phyloP scores from a whole-genome alignment of 2,113 vertebrate species.

The Azemiops feae region DNA sequence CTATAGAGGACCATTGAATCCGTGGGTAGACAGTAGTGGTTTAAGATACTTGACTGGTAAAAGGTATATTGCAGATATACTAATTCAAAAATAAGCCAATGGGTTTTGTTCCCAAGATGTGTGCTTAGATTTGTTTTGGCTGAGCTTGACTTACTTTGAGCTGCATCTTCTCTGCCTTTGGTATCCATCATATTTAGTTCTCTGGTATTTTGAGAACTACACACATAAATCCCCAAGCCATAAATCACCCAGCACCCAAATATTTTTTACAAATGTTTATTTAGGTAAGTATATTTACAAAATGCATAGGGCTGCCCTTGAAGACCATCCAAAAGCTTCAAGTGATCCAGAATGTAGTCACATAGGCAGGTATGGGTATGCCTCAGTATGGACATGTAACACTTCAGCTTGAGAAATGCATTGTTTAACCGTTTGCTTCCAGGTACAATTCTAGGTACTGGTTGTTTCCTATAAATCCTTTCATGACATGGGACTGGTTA shows the following conservation, averaged over 20 bases:
- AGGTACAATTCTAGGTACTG: neutral
- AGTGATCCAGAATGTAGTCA: neutral
- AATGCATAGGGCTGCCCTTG: neutral
- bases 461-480: neutral
- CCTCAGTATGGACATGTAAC: neutral
- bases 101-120: neutral
- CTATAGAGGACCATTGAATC: neutral
- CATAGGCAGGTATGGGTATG: neutral
- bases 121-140: neutral
- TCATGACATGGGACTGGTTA: neutral
- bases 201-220: neutral
- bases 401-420: neutral
- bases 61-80: neutral
- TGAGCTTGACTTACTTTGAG: neutral
- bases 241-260: neutral
- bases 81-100: neutral
- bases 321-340: neutral
- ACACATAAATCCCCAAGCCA: neutral
- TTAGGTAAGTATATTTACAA: no score
- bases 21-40: neutral
- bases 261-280: no score
- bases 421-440: neutral
- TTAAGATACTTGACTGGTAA: neutral
- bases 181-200: no score
- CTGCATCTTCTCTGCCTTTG: neutral